A percentile compares a stretch with the other conserved stretches of the same genome.
Evolutionary conservation across 2,888 invertebrate genomes (phyloP).

Genomic region (Xestobium rufovillosum): DNA sequence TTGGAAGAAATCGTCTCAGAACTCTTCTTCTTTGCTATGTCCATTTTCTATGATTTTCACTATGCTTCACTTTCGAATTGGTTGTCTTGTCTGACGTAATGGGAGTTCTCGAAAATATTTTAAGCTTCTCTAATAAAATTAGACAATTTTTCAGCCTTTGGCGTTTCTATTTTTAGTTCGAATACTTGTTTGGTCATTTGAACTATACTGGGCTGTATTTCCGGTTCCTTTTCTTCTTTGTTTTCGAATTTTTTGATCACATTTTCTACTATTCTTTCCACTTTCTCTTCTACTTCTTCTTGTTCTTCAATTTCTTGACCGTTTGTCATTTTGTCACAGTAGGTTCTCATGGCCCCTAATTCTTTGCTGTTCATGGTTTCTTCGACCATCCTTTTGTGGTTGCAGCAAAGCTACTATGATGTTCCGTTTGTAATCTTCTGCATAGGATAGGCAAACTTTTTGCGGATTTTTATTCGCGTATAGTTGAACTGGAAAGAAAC

Average conservation of each 20-base stretch:
- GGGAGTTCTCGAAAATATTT: slow-evolving; percentile 29
- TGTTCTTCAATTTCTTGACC: slow-evolving; percentile 34
- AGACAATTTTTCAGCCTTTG: slow-evolving; percentile 48
- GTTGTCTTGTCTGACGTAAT: too few relatives aligned
- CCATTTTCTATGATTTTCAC: too few relatives aligned
- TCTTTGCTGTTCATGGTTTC: too few relatives aligned
- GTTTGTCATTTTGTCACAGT: slow-evolving; percentile 60
- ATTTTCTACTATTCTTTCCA: too few relatives aligned
- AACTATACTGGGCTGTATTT: slow-evolving; percentile 48
- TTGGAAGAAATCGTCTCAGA: slow-evolving; percentile 43
- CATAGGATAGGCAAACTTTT: too few relatives aligned
- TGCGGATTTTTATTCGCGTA: too few relatives aligned
- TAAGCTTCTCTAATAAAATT: slow-evolving; percentile 44
- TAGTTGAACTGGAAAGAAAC: too few relatives aligned
- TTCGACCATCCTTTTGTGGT: too few relatives aligned
- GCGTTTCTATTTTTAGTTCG: slow-evolving; percentile 50
- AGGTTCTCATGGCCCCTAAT: slow-evolving; percentile 60
- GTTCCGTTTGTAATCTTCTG: too few relatives aligned
- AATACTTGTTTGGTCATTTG: slow-evolving; percentile 51
- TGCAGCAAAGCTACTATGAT: too few relatives aligned
- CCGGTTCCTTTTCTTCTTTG: slow-evolving; percentile 37
- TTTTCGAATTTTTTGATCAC: slow-evolving; percentile 39
- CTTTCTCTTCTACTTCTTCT: slow-evolving; percentile 40
- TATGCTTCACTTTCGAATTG: slow-evolving; percentile 38
- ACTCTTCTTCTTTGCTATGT: slow-evolving; percentile 32